A percentile compares a stretch with the other conserved stretches of the same genome.
Evolutionary conservation across 2,888 invertebrate genomes (phyloP).

Genomic region (Papilio protenor): DNA sequence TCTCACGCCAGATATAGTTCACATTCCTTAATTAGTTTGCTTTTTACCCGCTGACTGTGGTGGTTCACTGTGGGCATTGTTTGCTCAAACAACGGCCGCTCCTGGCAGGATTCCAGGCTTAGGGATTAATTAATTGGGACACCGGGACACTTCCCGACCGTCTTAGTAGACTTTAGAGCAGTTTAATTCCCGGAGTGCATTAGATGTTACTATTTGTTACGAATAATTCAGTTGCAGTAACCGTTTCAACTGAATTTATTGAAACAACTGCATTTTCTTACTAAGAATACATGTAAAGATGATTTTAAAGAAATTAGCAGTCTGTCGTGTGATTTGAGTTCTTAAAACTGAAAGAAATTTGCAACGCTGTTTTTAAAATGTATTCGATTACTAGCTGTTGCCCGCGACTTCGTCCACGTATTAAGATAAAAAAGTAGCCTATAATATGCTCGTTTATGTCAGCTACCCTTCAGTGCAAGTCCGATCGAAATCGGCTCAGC

Average conservation of each 20-base stretch:
- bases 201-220: conserved; percentile 46
- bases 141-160: conserved; percentile 56
- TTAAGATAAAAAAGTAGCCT: too few relatives aligned
- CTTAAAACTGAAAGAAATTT: background rate
- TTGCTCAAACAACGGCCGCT: conserved; percentile 49
- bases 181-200: conserved; percentile 58
- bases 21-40: conserved; percentile 49
- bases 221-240: conserved; percentile 31
- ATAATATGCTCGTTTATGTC: too few relatives aligned
- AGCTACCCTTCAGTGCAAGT: too few relatives aligned
- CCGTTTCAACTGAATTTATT: background rate
- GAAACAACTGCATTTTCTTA: background rate
- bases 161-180: conserved; percentile 54
- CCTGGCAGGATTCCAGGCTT: conserved; percentile 56
- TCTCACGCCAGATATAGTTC: conserved; percentile 40
- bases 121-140: conserved; percentile 64
- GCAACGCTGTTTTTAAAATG: background rate
- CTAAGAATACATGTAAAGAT: background rate
- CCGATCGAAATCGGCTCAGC: too few relatives aligned
- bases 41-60: conserved; percentile 50
- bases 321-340: background rate
- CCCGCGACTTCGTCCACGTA: too few relatives aligned
- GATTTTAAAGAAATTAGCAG: background rate
- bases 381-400: background rate
- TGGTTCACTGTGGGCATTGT: conserved; percentile 51